Percentiles rank a stretch among this genome's conserved stretches.
Evolutionary conservation across 2,797 vertebrate genomes (phyloP).

Genomic region (Tarsius wallacei): DNA sequence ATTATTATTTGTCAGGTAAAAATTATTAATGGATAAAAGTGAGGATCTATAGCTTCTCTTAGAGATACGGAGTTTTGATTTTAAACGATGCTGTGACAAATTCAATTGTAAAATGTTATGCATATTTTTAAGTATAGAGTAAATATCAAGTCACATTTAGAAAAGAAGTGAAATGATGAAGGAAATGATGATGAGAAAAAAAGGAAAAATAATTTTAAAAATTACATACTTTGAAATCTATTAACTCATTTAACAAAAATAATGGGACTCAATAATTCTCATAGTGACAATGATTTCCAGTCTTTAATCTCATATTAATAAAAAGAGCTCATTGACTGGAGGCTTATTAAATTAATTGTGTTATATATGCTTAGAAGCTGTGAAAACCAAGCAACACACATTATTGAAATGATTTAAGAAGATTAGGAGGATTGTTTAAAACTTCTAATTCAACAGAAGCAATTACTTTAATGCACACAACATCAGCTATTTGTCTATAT

Average conservation of each 20-base stretch:
- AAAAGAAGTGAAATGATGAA: neutral
- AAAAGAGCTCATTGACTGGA: neutral
- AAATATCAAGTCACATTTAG: neutral
- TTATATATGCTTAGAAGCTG: slow-evolving; percentile 48
- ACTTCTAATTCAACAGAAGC: slow-evolving; percentile 74
- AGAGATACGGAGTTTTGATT: neutral
- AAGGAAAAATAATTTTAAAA: neutral
- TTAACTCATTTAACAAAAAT: slow-evolving; percentile 31
- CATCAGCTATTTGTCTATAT: slow-evolving; percentile 63
- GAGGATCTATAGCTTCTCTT: neutral
- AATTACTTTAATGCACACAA: slow-evolving; percentile 64
- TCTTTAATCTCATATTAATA: slow-evolving; percentile 64
- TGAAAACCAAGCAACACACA: slow-evolving; percentile 62
- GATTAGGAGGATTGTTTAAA: slow-evolving; percentile 75
- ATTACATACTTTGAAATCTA: neutral
- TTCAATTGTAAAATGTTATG: neutral
- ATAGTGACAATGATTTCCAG: slow-evolving; percentile 41
- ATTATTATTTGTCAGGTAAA: neutral
- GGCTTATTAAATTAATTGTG: slow-evolving; percentile 70
- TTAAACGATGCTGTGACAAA: neutral
- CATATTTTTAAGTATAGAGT: neutral
- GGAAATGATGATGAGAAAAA: neutral
- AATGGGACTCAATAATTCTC: neutral
- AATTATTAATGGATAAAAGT: neutral
- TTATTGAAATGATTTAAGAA: slow-evolving; percentile 72